These are phyloP conservation scores for Rhabdornis inornatus DNA, from an alignment of 2,113 vertebrate species.

Conservation along the genomic window DNA sequence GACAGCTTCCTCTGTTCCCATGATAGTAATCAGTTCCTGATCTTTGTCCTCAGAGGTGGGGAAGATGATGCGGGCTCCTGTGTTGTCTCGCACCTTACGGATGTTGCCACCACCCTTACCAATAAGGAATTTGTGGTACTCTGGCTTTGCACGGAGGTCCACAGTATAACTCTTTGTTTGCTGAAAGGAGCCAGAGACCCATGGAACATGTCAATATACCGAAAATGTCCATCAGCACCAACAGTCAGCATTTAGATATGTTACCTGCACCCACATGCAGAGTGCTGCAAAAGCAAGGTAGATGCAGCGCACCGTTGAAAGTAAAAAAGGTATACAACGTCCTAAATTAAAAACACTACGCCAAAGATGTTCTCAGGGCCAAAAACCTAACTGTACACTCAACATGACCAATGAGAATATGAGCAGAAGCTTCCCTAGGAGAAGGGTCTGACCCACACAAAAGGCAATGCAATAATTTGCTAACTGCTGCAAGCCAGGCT, in stretches of 20 bases:
- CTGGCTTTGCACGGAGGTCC: constrained; percentile 93
- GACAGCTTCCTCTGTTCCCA: constrained; percentile 94
- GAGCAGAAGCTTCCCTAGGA: background rate
- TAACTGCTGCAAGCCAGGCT: background rate
- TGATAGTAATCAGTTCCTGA: constrained; percentile 95
- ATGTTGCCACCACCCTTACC: constrained; percentile 96
- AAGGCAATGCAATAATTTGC: background rate
- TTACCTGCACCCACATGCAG: background rate
- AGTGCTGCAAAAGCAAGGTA: background rate
- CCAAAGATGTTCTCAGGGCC: background rate
- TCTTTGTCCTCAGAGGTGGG: constrained; percentile 92
- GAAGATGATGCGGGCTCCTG: constrained; percentile 94
- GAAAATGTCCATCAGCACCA: background rate
- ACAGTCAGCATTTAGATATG: background rate
- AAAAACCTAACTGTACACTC: background rate
- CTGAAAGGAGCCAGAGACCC: constrained; percentile 63
- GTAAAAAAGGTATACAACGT: background rate
- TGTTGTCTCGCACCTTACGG: constrained; percentile 94
- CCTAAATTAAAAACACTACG: background rate
- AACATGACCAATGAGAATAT: background rate
- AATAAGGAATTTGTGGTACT: constrained; percentile 98
- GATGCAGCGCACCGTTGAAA: rapidly evolving
- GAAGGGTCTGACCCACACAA: background rate
- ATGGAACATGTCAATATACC: background rate
- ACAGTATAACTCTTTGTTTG: constrained; percentile 96